Evolutionary conservation across 2,797 vertebrate species (phyloP).

Genomic region (Huso huso): DNA sequence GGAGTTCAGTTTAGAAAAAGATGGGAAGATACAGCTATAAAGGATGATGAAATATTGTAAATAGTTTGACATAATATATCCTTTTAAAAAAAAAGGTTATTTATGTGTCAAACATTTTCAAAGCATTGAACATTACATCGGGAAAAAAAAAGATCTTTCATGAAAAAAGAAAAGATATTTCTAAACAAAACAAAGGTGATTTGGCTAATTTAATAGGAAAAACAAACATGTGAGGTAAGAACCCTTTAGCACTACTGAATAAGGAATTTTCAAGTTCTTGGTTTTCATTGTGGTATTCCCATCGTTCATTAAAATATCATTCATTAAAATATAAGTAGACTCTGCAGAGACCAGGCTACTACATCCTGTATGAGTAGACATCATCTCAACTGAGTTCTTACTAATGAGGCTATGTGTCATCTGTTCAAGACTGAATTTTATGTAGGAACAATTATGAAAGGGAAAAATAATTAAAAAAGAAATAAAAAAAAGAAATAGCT

Average conservation of each 20-base stretch:
- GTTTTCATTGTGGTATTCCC: not conserved
- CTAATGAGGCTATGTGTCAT: slow-evolving; percentile 17
- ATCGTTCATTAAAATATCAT: slow-evolving; percentile 10
- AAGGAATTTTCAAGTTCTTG: not conserved
- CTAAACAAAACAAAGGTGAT: slow-evolving; percentile 2
- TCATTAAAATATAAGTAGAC: not conserved
- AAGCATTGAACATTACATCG: no score
- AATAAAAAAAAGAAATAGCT: slow-evolving; percentile 41
- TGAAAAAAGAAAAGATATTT: not conserved
- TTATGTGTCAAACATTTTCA: no score
- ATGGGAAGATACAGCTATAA: no score
- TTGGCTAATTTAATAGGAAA: slow-evolving; percentile 8
- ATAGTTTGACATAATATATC: no score
- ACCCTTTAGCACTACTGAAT: not conserved
- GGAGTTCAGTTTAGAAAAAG: no score
- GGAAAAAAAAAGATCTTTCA: no score
- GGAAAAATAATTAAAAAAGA: slow-evolving; percentile 28
- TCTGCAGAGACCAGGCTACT: not conserved
- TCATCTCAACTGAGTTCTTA: not conserved
- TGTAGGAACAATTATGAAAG: not conserved
- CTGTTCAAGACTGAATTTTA: not conserved
- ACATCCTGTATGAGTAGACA: slow-evolving; percentile 6
- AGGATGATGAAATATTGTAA: no score
- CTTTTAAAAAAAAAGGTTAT: no score
- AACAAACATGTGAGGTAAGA: slow-evolving; percentile 3